Percentiles rank a stretch among this genome's conserved stretches.
Evolutionary conservation across 1,140 invertebrate genomes (phyloP).

Genomic region (Drosophila novamexicana): DNA sequence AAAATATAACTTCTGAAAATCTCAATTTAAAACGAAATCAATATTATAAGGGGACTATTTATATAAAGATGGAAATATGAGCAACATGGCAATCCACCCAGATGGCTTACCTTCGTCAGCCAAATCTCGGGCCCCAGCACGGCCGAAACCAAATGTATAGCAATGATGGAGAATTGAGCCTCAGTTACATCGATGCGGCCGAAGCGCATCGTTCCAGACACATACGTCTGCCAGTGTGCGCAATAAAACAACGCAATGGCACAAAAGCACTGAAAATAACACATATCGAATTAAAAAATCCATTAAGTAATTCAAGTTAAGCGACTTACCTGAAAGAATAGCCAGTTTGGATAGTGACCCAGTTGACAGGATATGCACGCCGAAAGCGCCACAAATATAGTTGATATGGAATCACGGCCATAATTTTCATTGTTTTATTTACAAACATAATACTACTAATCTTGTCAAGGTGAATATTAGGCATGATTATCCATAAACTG

Average conservation of each 20-base stretch:
- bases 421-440: background rate
- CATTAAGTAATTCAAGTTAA: background rate
- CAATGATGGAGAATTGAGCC: conserved; percentile 97
- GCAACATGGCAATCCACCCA: conserved; percentile 8
- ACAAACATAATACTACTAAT: too few species aligned
- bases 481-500: conserved; percentile 94
- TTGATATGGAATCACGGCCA: conserved; percentile 97
- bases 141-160: conserved; percentile 94
- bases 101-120: conserved; percentile 89
- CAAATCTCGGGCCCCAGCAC: conserved; percentile 94
- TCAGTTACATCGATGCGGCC: conserved; percentile 99
- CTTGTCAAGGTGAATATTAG: conserved; percentile 25
- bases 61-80: background rate
- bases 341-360: conserved; percentile 95
- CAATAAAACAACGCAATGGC: conserved; percentile 98
- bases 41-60: conserved; percentile 13
- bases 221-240: conserved; percentile 99
- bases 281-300: conserved; percentile 16
- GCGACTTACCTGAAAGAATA: conserved; percentile 92
- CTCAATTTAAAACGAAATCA: conserved; percentile 40
- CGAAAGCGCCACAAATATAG: conserved; percentile 98
- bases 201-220: conserved; percentile 96
- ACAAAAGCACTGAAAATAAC: conserved; percentile 91
- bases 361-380: conserved; percentile 96
- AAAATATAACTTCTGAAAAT: conserved; percentile 67